Conservation (phyloP, 2,113 vertebrate species). For the human (Homo sapiens) region DNA sequence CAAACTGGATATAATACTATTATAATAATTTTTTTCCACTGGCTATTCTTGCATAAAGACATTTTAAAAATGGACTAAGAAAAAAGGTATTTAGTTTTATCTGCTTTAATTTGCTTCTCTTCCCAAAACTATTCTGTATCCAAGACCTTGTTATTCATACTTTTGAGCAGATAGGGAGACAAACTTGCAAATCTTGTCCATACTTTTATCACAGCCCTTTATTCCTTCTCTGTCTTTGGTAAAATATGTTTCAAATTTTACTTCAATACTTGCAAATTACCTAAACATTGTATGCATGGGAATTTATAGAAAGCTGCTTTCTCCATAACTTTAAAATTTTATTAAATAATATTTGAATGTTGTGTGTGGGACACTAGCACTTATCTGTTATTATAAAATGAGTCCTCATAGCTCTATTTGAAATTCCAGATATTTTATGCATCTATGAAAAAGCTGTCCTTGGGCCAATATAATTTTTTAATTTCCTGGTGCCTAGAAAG, state of each 20-base stretch:
- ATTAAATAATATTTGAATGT: constrained; percentile 25
- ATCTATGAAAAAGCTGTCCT: constrained; percentile 8
- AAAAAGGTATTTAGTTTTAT: not conserved
- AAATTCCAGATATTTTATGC: constrained; percentile 58
- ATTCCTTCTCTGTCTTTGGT: not conserved
- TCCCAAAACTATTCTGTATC: not conserved
- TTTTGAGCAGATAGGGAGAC: not conserved
- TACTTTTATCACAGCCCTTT: not conserved
- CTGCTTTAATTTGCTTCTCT: not conserved
- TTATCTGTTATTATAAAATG: constrained; percentile 26
- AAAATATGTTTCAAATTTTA: constrained; percentile 22
- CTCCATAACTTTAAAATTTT: not conserved
- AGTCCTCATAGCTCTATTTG: constrained; percentile 39
- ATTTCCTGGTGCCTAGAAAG: constrained; percentile 8
- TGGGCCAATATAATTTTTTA: not conserved
- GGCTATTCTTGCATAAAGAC: not conserved
- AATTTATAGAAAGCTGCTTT: not conserved
- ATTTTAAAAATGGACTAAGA: not conserved
- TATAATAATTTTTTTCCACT: not conserved
- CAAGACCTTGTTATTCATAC: not conserved
- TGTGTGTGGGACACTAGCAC: not conserved
- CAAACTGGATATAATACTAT: not conserved
- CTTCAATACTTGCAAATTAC: not conserved
- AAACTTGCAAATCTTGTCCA: not conserved
- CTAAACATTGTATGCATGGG: not conserved